Percentiles rank a stretch among this genome's conserved stretches.
Evolutionary conservation across 2,888 invertebrate species (phyloP).

Genomic region (Caenorhabditis sinica): DNA sequence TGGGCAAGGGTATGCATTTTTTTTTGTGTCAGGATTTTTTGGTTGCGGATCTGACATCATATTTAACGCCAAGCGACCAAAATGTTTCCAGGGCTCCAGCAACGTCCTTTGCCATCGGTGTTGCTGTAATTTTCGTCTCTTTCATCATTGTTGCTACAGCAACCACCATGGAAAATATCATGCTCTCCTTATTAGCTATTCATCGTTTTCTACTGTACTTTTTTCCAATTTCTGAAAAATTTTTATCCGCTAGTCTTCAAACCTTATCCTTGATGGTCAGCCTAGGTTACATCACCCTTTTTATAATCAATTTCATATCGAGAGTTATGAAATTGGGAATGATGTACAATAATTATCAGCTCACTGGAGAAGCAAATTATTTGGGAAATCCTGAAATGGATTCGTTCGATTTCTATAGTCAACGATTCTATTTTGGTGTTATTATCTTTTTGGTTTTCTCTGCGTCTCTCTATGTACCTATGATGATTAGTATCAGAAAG

Average conservation of each 20-base stretch:
- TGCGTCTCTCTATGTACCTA: constrained; percentile 1
- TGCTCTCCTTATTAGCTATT: constrained; percentile 2
- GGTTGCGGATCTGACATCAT: background rate
- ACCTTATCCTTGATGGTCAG: background rate
- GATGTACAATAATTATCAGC: background rate
- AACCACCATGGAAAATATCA: constrained; percentile 14
- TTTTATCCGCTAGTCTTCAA: background rate
- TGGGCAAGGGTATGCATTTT: too few species aligned
- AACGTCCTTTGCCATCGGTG: background rate
- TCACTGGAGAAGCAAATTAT: background rate
- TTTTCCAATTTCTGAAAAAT: background rate
- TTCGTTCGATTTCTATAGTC: background rate
- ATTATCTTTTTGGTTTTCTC: background rate
- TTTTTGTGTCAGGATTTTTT: background rate
- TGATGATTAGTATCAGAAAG: constrained; percentile 4
- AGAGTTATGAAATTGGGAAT: background rate
- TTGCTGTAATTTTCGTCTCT: background rate
- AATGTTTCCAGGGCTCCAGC: background rate
- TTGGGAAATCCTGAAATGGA: background rate
- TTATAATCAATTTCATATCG: background rate
- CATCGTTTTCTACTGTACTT: constrained; percentile 8
- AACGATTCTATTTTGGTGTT: background rate
- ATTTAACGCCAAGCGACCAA: background rate
- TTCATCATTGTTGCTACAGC: background rate
- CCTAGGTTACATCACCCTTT: background rate